Conservation (phyloP, 2,888 invertebrate genomes). For the Aspidapion aeneum region DNA sequence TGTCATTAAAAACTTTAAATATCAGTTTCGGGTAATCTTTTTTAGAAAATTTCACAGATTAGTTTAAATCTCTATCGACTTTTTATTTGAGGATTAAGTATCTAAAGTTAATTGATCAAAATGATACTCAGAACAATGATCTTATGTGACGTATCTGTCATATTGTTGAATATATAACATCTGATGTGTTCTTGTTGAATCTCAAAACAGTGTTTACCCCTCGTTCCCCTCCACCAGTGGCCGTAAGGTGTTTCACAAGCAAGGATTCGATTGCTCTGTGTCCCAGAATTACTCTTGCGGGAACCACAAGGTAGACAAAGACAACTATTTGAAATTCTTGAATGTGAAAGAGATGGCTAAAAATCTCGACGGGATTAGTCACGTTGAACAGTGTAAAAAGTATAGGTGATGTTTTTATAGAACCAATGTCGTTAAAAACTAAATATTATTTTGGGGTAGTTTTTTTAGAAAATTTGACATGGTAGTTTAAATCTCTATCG, state of each 20-base stretch:
- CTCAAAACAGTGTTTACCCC: constrained; percentile 73
- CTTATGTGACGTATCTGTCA: too few species aligned
- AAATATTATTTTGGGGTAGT: constrained; percentile 49
- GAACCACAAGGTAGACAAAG: constrained; percentile 39
- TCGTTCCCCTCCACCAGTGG: constrained; percentile 75
- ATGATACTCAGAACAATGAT: too few species aligned
- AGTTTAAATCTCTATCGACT: too few species aligned
- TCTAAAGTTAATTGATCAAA: too few species aligned
- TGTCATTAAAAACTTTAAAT: constrained; percentile 65
- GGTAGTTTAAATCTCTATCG: too few species aligned
- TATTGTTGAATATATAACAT: too few species aligned
- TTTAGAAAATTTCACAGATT: too few species aligned
- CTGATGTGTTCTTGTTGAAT: constrained; percentile 75
- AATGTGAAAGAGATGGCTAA: constrained; percentile 48
- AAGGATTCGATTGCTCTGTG: constrained; percentile 69
- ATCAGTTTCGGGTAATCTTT: constrained; percentile 46
- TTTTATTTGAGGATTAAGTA: too few species aligned
- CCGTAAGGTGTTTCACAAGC: constrained; percentile 73
- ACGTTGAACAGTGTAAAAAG: constrained; percentile 41
- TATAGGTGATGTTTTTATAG: constrained; percentile 55
- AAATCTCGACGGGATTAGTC: constrained; percentile 52
- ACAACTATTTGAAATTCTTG: constrained; percentile 40
- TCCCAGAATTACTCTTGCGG: constrained; percentile 42
- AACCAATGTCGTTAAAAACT: constrained; percentile 67
- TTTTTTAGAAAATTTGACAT: too few species aligned